These are phyloP conservation scores for Cheilosia grossa DNA, from an alignment of 2,888 invertebrate species.

Conservation along the genomic window DNA sequence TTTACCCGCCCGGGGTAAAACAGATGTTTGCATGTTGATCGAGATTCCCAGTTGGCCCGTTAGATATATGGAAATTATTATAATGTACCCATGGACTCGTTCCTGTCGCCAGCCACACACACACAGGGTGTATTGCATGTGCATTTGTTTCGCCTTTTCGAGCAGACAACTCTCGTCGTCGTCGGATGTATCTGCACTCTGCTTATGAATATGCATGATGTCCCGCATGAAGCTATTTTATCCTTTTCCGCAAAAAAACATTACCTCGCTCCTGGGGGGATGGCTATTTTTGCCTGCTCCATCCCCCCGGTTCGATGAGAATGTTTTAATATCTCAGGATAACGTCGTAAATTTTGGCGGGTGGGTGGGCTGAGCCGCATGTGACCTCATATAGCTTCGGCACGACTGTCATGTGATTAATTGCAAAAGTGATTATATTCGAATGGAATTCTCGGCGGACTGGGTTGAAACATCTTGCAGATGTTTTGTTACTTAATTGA, in stretches of 20 bases:
- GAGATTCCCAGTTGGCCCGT: conserved; percentile 65
- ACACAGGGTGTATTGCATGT: conserved; percentile 44
- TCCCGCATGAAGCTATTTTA: conserved; percentile 48
- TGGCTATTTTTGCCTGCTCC: conserved; percentile 32
- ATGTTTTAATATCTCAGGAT: conserved; percentile 60
- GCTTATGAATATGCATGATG: conserved; percentile 70
- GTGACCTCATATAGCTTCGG: conserved; percentile 17
- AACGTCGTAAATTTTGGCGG: conserved; percentile 39
- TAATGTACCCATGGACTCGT: conserved; percentile 51
- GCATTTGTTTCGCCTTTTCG: conserved; percentile 34
- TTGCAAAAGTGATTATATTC: conserved; percentile 69
- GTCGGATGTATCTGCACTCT: conserved; percentile 23
- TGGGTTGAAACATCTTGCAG: conserved; percentile 55
- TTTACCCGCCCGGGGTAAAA: conserved; percentile 35
- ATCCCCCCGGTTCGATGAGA: conserved; percentile 27
- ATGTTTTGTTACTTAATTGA: conserved; percentile 71
- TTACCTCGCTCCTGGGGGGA: not conserved
- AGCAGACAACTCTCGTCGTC: not conserved
- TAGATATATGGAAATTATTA: conserved; percentile 68
- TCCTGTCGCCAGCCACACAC: not conserved
- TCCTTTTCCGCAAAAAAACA: conserved; percentile 20
- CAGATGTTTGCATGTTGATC: conserved; percentile 59
- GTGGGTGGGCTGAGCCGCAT: conserved; percentile 4
- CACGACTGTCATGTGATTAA: conserved; percentile 62
- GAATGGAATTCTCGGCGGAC: conserved; percentile 31